Conservation (phyloP, 1,140 invertebrate species). For the Hesperophylax magnus region DNA sequence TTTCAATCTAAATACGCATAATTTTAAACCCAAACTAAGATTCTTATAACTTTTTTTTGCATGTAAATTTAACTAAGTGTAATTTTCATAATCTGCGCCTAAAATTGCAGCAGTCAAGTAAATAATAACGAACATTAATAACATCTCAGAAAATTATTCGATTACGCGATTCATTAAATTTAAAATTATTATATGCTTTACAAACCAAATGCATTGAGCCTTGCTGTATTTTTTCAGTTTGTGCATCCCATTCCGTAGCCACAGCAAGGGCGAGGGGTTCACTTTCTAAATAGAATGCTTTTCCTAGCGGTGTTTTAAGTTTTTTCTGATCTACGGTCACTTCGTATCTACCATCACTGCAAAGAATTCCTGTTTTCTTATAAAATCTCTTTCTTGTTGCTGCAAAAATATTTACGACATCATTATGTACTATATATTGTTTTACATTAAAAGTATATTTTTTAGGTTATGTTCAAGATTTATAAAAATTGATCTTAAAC, state of each 20-base stretch:
- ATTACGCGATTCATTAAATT: no score
- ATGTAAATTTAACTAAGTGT: no score
- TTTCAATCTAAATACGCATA: no score
- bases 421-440: no score
- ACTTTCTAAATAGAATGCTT: slow-evolving; percentile 82
- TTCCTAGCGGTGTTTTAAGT: slow-evolving; percentile 89
- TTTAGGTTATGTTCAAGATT: neutral
- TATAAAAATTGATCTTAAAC: no score
- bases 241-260: slow-evolving; percentile 93
- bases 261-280: slow-evolving; percentile 93
- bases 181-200: neutral
- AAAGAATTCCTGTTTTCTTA: slow-evolving; percentile 74
- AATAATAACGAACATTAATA: no score
- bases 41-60: no score
- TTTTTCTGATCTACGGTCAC: slow-evolving; percentile 86
- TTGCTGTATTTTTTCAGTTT: slow-evolving; percentile 83
- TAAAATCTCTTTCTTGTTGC: slow-evolving; percentile 77
- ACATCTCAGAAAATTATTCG: no score
- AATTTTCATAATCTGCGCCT: no score
- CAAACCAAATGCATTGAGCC: slow-evolving; percentile 91
- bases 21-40: no score
- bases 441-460: no score
- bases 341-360: slow-evolving; percentile 75
- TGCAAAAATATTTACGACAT: slow-evolving; percentile 59
- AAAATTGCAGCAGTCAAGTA: no score